A percentile compares a stretch with the other conserved stretches of the same genome.
These are phyloP conservation scores for Drosophila imparisetae DNA, from an alignment of 2,888 invertebrate species.

Conservation along the genomic window DNA sequence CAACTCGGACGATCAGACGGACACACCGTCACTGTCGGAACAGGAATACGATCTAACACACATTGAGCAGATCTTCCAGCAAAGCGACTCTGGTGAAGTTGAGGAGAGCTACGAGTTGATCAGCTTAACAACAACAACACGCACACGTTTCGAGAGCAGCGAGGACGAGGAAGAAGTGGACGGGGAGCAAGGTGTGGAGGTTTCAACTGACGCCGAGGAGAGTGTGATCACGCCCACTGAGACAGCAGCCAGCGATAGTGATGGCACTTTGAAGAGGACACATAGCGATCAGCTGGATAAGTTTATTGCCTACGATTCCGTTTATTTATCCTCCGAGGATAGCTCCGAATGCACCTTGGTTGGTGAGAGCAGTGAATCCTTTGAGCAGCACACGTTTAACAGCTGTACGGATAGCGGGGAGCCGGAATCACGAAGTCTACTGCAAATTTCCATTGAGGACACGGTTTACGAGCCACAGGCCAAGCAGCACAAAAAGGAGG, in stretches of 20 bases:
- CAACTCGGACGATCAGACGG: slow-evolving; percentile 84
- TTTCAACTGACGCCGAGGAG: slow-evolving; percentile 10
- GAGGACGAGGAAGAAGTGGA: slow-evolving; percentile 63
- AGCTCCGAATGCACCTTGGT: slow-evolving; percentile 83
- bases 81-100: slow-evolving; percentile 45
- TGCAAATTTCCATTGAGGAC: slow-evolving; percentile 84
- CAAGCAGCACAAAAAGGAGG: slow-evolving; percentile 59
- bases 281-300: slow-evolving; percentile 72
- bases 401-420: slow-evolving; percentile 57
- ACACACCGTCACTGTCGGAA: slow-evolving; percentile 82
- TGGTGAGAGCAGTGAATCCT: slow-evolving; percentile 73
- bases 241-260: slow-evolving; percentile 51
- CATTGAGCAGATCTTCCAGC: slow-evolving; percentile 81
- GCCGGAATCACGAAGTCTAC: slow-evolving; percentile 68
- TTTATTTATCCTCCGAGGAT: slow-evolving; percentile 84
- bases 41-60: slow-evolving; percentile 83
- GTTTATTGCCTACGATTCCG: slow-evolving; percentile 84
- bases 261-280: slow-evolving; percentile 67
- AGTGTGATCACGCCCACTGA: slow-evolving; percentile 34
- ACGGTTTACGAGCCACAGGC: slow-evolving; percentile 78
- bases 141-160: slow-evolving; percentile 76
- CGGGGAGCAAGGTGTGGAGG: slow-evolving; percentile 3
- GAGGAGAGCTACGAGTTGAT: slow-evolving; percentile 81
- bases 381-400: slow-evolving; percentile 57
- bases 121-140: slow-evolving; percentile 80